Evolutionary conservation across 2,888 invertebrate genomes (phyloP), one percentile per base, ranked within the genome.

Genomic region (Terebella lapidaria): DNA sequence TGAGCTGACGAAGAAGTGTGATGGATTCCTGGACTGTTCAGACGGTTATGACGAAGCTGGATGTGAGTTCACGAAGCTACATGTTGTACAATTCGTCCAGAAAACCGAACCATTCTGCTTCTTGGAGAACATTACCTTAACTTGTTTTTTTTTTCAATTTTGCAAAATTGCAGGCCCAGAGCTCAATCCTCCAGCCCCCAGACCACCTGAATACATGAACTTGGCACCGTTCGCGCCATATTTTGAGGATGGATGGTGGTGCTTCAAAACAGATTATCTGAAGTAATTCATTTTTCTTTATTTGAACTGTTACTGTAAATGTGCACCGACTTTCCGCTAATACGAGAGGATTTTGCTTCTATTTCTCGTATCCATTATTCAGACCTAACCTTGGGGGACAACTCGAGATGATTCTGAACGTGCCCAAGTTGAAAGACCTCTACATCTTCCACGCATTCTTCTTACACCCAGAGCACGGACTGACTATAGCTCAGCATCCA

Each of bases 401-500:
- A 28, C 60, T 57, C 4, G 64, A 68, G 59, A 53, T 66, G 10
- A 24, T 22, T n/a, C 30, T 66, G 1, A 30, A 59, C 24, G 64
- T 64, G n/a, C 67, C 67, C 3, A 63, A 68, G 30, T 22, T 55
- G 42, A 56, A 58, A 47, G 64, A 65, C 42, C 60, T 63, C 0
- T 58, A 59, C 54, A 63, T 66, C 3, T 49, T 67, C 10, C 55
- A 60, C 1, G 66, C 55, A 1, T 68, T 60, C 49, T 59, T 63
- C 53, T 89, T 96, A 83, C 93, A 94, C 70, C 89, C 90, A 0
- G 86, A 87, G 0, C 84, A 86, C 56, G 95, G 95, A 0, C 89
- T 94, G 67, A 94, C 94, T 54, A 90, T 96, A 87, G 78, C 93
- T 49, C 85, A 86, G 15, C 86, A 85, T 64, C 89, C 93, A 0